Conservation (phyloP, 2,113 vertebrate genomes). For the Paedocypris sp. region DNA sequence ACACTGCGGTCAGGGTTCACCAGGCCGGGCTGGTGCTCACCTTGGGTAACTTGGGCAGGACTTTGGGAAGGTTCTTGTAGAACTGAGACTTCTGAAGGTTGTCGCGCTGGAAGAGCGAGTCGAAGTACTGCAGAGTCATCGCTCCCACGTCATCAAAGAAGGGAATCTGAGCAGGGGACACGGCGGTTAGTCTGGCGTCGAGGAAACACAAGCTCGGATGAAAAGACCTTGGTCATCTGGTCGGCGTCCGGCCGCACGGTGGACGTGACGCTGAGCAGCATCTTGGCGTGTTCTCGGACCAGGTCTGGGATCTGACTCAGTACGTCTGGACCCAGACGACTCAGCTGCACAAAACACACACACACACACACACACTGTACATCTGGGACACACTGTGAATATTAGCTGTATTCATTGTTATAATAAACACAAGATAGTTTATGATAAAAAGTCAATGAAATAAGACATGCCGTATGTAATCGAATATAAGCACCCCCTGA, state of each 20-base stretch:
- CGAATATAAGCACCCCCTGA: too few species aligned
- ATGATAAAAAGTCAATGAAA: too few species aligned
- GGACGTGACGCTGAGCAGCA: slow-evolving; percentile 84
- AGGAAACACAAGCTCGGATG: not conserved
- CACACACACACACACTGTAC: too few species aligned
- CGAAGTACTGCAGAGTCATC: slow-evolving; percentile 92
- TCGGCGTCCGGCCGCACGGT: slow-evolving; percentile 91
- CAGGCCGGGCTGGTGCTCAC: slow-evolving; percentile 49
- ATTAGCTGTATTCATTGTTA: too few species aligned
- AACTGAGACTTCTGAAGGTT: slow-evolving; percentile 98
- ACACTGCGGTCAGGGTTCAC: too few species aligned
- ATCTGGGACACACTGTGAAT: too few species aligned
- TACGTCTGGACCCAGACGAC: slow-evolving; percentile 71
- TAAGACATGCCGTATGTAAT: too few species aligned
- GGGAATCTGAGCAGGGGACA: slow-evolving; percentile 67
- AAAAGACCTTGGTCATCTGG: slow-evolving; percentile 90
- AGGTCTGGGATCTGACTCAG: slow-evolving; percentile 83
- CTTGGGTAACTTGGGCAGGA: slow-evolving; percentile 92
- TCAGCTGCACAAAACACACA: slow-evolving; percentile 68
- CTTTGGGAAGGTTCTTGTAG: slow-evolving; percentile 94
- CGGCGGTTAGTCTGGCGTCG: not conserved
- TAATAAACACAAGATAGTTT: too few species aligned
- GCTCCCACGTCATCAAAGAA: slow-evolving; percentile 97
- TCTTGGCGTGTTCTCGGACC: slow-evolving; percentile 85
- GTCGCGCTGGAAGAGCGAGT: slow-evolving; percentile 95